phyloP scores from a whole-genome alignment of 2,888 invertebrate species.

The Orthosia gracilis region DNA sequence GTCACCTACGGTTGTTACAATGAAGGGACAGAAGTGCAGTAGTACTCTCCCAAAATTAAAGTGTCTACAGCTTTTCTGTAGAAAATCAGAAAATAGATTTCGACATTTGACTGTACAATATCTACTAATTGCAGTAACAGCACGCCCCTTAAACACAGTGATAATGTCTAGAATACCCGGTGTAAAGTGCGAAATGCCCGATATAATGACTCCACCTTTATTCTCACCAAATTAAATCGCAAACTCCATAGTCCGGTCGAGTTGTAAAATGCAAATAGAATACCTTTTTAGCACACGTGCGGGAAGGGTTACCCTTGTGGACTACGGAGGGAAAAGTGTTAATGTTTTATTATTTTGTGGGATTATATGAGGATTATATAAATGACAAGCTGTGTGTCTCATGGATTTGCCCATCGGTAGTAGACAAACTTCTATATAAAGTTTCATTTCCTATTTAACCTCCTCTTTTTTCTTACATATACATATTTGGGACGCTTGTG shows the following conservation, averaged over 20 bases:
- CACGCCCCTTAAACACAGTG: slow-evolving; percentile 30
- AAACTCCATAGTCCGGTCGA: slow-evolving; percentile 73
- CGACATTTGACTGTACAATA: background rate
- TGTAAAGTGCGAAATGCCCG: slow-evolving; percentile 57
- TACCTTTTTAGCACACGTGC: slow-evolving; percentile 68
- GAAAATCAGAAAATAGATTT: no score
- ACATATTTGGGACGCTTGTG: no score
- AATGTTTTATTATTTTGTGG: slow-evolving; percentile 24
- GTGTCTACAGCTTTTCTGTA: no score
- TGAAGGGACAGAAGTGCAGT: no score
- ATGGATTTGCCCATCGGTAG: background rate
- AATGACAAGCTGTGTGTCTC: background rate
- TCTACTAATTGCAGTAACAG: slow-evolving; percentile 32
- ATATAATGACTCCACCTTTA: slow-evolving; percentile 72
- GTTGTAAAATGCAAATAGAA: slow-evolving; percentile 85
- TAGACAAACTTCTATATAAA: no score
- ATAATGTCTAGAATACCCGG: slow-evolving; percentile 40
- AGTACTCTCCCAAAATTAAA: no score
- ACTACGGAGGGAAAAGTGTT: slow-evolving; percentile 2
- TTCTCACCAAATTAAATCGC: slow-evolving; percentile 78
- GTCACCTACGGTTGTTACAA: no score
- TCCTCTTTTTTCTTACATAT: no score
- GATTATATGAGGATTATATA: slow-evolving; percentile 1
- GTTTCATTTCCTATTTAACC: no score
- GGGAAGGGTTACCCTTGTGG: slow-evolving; percentile 47